Conservation (phyloP, 2,113 vertebrate genomes). For the Phalacrocorax pelagicus region DNA sequence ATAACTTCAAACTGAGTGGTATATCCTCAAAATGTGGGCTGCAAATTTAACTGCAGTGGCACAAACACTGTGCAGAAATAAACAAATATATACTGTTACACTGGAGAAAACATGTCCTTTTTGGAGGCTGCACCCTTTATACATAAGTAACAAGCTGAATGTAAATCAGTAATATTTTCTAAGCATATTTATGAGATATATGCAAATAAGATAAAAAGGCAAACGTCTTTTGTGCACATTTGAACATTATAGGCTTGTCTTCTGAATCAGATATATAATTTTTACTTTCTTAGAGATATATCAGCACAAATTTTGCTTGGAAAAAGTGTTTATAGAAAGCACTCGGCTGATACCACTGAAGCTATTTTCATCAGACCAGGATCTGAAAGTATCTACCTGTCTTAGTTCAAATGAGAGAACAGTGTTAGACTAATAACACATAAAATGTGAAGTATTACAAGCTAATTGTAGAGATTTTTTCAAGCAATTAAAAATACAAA, state of each 20-base stretch:
- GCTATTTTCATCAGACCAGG: not conserved
- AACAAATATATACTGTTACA: conserved; percentile 62
- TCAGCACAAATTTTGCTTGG: conserved; percentile 21
- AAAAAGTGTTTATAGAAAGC: conserved; percentile 10
- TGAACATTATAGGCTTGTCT: conserved; percentile 58
- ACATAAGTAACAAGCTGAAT: conserved; percentile 64
- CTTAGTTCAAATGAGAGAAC: not conserved
- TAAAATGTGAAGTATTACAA: not conserved
- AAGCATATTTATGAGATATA: conserved; percentile 73
- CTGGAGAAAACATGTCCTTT: conserved; percentile 53
- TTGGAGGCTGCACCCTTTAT: conserved; percentile 67
- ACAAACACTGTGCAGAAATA: conserved; percentile 55
- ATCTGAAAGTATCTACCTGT: not conserved
- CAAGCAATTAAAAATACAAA: conserved; percentile 47
- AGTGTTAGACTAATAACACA: not conserved
- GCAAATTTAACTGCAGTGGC: conserved; percentile 40
- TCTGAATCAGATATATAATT: conserved; percentile 58
- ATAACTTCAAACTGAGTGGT: conserved; percentile 29
- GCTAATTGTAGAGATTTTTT: not conserved
- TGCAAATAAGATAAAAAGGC: conserved; percentile 72
- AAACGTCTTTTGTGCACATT: conserved; percentile 67
- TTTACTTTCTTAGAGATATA: conserved; percentile 52
- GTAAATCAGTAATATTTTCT: conserved; percentile 73
- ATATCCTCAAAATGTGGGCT: conserved; percentile 57
- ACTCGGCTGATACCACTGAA: not conserved